Base-by-base conservation (phyloP, 2,113 vertebrate species). In the Geothlypis trichas region DNA sequence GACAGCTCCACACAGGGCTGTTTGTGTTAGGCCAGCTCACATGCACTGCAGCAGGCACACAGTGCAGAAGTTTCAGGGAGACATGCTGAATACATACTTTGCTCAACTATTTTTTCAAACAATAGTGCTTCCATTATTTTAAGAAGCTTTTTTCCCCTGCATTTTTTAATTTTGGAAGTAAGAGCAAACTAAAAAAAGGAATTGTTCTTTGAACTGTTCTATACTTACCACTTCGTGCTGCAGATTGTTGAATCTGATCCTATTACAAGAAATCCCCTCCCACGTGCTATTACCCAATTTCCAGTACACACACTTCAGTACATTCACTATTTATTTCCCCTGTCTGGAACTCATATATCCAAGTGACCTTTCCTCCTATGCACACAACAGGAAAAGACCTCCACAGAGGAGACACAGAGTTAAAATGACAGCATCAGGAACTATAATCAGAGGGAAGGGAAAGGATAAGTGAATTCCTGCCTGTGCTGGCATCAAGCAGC, bases 261-360 rank as follows among this genome's bases (percentile, higher is more conserved):
- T 67, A 37, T 91, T 89, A 82, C 33, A 75, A 74, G 61, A 90
- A 95, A 93, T 90, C 57, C n/a, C 72, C 85, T 95, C 44, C 85
- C 83, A 86, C 0, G 0, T 65, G 47, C 83, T 92, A 21, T 90
- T 95, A 59, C 61, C 49, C 55, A 39, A 62, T 62, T 88, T 89
- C 72, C 84, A 84, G 67, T 27, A 77, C 6, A 10, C 19, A 31
- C 5, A 44, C 13, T 63, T 67, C 28, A 66, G 33, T 30, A 35
- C 31, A 15, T 33, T 84, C 46, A 61, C 51, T 58, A 19, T 35
- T 91, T 69, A n/a, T n/a, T 89, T 91, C 51, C 57, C 10, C 69
- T 44, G 7, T 67, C 76, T 90, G 80, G 79, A 44, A 35, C 52
- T 77, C 2, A 2, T 59, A 19, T 2, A 3, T 80, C 42, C 65